A percentile compares a stretch with the other conserved stretches of the same genome.
Conservation (phyloP, 2,113 vertebrate genomes). For the Phoenicopterus ruber region DNA sequence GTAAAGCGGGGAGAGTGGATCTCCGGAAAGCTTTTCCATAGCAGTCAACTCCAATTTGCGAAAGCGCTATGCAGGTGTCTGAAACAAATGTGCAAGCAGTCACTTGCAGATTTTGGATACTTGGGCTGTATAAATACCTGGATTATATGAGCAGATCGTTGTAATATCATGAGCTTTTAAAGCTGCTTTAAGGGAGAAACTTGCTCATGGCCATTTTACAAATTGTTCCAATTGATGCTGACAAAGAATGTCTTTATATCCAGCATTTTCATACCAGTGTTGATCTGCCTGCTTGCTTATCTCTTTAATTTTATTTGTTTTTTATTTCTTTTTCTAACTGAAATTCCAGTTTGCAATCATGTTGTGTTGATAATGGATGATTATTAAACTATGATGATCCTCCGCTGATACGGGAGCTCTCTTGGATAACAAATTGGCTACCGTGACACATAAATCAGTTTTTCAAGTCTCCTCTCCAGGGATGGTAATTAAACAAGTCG, state of each 20-base stretch:
- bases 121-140: neutral
- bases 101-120: neutral
- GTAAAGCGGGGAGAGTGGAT: neutral
- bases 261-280: neutral
- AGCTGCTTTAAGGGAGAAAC: neutral
- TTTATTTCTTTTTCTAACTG: slow-evolving; percentile 27
- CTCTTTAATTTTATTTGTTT: slow-evolving; percentile 1
- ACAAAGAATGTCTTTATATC: slow-evolving; percentile 27
- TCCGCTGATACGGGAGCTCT: neutral
- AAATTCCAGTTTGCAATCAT: neutral
- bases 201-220: slow-evolving; percentile 11
- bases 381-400: slow-evolving; percentile 33
- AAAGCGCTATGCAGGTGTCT: neutral
- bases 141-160: neutral
- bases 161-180: neutral
- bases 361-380: slow-evolving; percentile 5
- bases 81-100: neutral
- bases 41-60: neutral
- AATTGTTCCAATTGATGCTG: neutral
- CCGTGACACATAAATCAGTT: slow-evolving; percentile 25
- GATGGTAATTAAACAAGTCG: slow-evolving; percentile 18
- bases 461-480: slow-evolving; percentile 11
- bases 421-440: slow-evolving; percentile 37
- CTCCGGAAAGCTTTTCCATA: neutral
- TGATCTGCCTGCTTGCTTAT: slow-evolving; percentile 19